Percentiles rank a stretch among this genome's conserved stretches.
Evolutionary conservation across 2,888 invertebrate genomes (phyloP).

Genomic region (Volucella bombylans): DNA sequence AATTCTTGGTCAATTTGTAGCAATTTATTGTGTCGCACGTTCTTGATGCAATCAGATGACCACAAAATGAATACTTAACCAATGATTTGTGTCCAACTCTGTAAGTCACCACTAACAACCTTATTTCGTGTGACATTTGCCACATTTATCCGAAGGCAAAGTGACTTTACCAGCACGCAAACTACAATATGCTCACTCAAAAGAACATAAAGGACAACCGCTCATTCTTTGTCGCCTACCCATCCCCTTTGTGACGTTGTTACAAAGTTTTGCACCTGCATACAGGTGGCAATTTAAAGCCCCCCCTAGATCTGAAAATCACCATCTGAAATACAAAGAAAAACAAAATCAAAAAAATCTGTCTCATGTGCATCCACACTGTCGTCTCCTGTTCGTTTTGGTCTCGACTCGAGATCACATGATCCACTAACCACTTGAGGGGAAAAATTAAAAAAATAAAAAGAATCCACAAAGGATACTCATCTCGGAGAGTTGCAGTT

Average conservation of each 20-base stretch:
- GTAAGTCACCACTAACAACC: conserved; percentile 64
- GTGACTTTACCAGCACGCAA: conserved; percentile 21
- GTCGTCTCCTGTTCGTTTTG: conserved; percentile 14
- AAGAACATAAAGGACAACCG: conserved; percentile 26
- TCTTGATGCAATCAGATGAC: conserved; percentile 33
- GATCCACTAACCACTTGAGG: conserved; percentile 56
- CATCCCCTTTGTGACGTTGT: conserved; percentile 51
- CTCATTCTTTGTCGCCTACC: conserved; percentile 31
- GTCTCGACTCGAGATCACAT: conserved; percentile 53
- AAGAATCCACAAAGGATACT: conserved; percentile 47
- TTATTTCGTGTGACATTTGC: conserved; percentile 60
- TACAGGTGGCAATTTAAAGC: conserved; percentile 66
- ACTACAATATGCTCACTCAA: not conserved
- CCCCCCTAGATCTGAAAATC: conserved; percentile 53
- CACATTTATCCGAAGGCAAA: conserved; percentile 58
- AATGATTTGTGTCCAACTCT: conserved; percentile 46
- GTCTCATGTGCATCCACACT: conserved; percentile 33
- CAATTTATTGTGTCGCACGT: conserved; percentile 18
- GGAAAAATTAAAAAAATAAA: conserved; percentile 11
- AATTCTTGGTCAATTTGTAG: conserved; percentile 1
- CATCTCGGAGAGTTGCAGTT: conserved; percentile 54
- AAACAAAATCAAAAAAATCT: conserved; percentile 42
- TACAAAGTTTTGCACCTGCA: conserved; percentile 61
- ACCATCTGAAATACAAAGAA: conserved; percentile 20
- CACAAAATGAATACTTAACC: conserved; percentile 51